Conservation (phyloP, 2,797 vertebrate species). For the Channallabes apus region DNA sequence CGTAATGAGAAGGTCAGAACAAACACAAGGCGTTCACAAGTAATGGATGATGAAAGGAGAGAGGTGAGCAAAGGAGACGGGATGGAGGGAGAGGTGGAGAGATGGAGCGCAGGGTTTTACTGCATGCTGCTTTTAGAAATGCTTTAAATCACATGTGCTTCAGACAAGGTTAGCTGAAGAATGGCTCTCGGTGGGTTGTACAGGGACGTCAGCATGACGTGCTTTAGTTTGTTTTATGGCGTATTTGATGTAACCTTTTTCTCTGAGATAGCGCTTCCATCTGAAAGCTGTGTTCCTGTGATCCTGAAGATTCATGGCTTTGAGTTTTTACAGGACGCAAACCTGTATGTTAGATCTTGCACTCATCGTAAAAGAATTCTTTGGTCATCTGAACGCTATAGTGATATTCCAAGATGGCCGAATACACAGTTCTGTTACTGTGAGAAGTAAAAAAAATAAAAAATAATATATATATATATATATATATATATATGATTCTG, state of each 20-base stretch:
- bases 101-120: slow-evolving; percentile 25
- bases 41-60: slow-evolving; percentile 35
- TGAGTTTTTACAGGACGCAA: not conserved
- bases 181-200: slow-evolving; percentile 21
- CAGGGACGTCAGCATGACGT: not conserved
- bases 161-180: slow-evolving; percentile 46
- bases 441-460: too few relatives aligned
- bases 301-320: not conserved
- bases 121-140: slow-evolving; percentile 14
- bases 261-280: slow-evolving; percentile 21
- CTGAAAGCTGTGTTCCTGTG: slow-evolving; percentile 24
- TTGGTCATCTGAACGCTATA: not conserved
- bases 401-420: not conserved
- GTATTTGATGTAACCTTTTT: slow-evolving; percentile 28
- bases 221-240: not conserved
- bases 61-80: slow-evolving; percentile 1
- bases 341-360: too few relatives aligned
- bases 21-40: not conserved
- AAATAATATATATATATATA: too few relatives aligned
- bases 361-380: not conserved
- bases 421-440: too few relatives aligned
- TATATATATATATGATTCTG: too few relatives aligned
- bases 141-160: slow-evolving; percentile 42
- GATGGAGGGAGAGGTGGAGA: slow-evolving; percentile 24
- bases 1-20: slow-evolving; percentile 11